phyloP scores from a whole-genome alignment of 2,113 vertebrate genomes.

The Eupsittula cactorum region DNA sequence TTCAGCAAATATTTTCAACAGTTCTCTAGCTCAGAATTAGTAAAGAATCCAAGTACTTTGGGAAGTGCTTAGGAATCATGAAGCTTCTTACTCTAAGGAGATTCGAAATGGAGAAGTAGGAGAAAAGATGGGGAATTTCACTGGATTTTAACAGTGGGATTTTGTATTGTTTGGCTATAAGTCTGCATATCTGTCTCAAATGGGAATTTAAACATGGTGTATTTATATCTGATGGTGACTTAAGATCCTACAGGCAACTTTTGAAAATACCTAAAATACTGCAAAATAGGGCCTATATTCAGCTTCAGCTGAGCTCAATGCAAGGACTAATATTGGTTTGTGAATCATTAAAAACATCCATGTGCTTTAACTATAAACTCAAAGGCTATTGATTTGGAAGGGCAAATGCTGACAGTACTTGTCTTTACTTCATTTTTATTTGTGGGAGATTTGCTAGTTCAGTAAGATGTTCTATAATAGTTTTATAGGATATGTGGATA shows the following conservation, averaged over 20 bases:
- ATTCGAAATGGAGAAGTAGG: neutral
- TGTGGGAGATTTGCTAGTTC: neutral
- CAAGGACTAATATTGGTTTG: neutral
- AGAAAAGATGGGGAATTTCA: neutral
- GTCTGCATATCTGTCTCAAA: neutral
- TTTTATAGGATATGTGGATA: neutral
- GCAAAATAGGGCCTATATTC: neutral
- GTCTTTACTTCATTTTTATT: neutral
- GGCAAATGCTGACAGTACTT: neutral
- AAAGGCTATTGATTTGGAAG: neutral
- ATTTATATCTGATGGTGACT: neutral
- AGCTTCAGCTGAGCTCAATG: neutral
- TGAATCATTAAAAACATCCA: neutral
- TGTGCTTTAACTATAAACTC: neutral
- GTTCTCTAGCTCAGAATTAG: neutral
- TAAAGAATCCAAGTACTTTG: neutral
- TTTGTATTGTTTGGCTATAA: neutral
- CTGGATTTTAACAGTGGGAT: neutral
- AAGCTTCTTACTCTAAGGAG: neutral
- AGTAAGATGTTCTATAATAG: neutral
- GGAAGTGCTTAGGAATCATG: neutral
- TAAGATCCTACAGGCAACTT: neutral
- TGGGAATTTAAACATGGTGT: neutral
- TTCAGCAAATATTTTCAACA: neutral
- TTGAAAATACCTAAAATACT: neutral